Evolutionary conservation across 1,140 invertebrate species (phyloP).

Genomic region (Triops cancriformis): DNA sequence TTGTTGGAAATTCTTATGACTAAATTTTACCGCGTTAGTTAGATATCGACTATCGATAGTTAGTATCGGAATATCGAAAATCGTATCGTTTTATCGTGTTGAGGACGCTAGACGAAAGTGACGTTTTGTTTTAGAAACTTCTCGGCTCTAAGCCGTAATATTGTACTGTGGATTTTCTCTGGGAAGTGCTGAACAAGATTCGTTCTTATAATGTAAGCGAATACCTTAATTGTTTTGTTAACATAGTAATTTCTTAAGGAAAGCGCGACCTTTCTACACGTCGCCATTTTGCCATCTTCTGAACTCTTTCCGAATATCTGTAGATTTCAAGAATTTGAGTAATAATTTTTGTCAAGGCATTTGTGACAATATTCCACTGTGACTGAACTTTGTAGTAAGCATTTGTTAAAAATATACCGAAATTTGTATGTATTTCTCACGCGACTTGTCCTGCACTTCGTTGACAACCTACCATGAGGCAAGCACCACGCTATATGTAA

Average conservation of each 20-base stretch:
- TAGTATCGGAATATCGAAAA: not conserved
- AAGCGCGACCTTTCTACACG: not conserved
- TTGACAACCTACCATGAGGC: too few species aligned
- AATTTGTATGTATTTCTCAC: too few species aligned
- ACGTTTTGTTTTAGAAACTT: slow-evolving; percentile 16
- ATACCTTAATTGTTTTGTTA: not conserved
- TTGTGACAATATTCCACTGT: too few species aligned
- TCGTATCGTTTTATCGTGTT: not conserved
- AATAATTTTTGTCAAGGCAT: too few species aligned
- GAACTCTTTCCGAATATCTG: too few species aligned
- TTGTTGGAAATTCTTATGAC: not conserved
- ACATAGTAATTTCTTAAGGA: not conserved
- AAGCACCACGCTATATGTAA: too few species aligned
- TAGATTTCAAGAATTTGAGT: too few species aligned
- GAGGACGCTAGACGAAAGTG: slow-evolving; percentile 20
- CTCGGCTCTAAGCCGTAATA: slow-evolving; percentile 16
- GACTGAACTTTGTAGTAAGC: too few species aligned
- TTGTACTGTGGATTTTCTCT: slow-evolving; percentile 27
- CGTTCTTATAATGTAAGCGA: slow-evolving; percentile 25
- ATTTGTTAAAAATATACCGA: too few species aligned
- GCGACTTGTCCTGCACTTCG: too few species aligned
- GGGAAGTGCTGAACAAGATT: slow-evolving; percentile 25
- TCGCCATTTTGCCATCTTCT: not conserved
- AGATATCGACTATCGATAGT: not conserved
- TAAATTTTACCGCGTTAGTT: not conserved